Conservation (phyloP, 1,140 invertebrate species). For the Ericerus pela region DNA sequence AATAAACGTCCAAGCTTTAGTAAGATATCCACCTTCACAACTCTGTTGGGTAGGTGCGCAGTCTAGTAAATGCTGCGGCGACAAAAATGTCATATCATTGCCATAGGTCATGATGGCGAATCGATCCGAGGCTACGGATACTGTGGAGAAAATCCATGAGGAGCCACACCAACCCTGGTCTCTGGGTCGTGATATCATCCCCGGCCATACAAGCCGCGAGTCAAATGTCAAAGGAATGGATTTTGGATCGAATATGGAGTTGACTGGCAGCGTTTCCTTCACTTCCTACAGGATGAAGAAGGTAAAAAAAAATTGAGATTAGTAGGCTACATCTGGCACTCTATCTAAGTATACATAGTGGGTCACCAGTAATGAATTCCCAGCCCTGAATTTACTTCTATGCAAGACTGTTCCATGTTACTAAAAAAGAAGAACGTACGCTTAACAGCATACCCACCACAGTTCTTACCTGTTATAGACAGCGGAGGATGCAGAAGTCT, state of each 20-base stretch:
- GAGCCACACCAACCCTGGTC: slow-evolving; percentile 84
- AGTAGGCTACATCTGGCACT: no score
- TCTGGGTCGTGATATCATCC: slow-evolving; percentile 48
- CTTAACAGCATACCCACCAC: no score
- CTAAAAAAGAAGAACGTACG: no score
- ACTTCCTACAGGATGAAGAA: slow-evolving; percentile 33
- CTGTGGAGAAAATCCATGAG: slow-evolving; percentile 83
- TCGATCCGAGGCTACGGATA: slow-evolving; percentile 60
- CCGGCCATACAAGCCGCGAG: slow-evolving; percentile 52
- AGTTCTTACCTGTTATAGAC: no score
- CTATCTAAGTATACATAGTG: no score
- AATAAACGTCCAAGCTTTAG: slow-evolving; percentile 79
- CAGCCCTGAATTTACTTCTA: no score
- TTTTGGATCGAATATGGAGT: slow-evolving; percentile 40
- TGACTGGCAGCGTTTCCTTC: slow-evolving; percentile 50
- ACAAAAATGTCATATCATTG: slow-evolving; percentile 47
- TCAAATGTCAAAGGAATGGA: slow-evolving; percentile 55
- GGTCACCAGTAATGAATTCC: no score
- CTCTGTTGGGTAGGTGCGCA: slow-evolving; percentile 60
- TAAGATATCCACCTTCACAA: slow-evolving; percentile 74
- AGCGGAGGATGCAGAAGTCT: no score
- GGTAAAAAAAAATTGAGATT: no score
- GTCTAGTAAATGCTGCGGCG: slow-evolving; percentile 69
- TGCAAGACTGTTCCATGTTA: no score
- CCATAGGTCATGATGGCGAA: slow-evolving; percentile 70